Percentiles rank a stretch among this genome's conserved stretches.
phyloP scores from a whole-genome alignment of 2,113 vertebrate genomes.

The Rallus limicola region DNA sequence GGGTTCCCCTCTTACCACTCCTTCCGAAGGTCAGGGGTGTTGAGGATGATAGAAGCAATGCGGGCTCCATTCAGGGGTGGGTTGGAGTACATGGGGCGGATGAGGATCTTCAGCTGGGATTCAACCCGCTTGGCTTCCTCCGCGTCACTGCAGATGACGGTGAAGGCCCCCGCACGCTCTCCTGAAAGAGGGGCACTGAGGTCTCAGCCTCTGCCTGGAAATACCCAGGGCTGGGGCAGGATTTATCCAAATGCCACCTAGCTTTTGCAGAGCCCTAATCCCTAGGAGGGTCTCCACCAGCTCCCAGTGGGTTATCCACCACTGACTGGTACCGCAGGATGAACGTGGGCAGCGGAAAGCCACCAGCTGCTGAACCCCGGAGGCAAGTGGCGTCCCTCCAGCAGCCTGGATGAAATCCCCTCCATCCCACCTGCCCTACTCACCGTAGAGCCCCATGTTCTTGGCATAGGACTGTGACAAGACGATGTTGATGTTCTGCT shows the following conservation, averaged over 20 bases:
- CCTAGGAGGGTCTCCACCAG: neutral
- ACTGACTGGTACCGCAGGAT: neutral
- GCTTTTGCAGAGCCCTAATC: neutral
- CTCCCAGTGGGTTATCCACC: neutral
- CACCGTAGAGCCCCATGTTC: constrained; percentile 98
- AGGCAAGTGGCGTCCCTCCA: fast-evolving
- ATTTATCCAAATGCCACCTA: neutral
- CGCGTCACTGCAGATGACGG: constrained; percentile 85
- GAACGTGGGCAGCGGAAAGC: neutral
- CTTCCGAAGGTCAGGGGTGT: constrained; percentile 86
- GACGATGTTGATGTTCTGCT: constrained; percentile 90
- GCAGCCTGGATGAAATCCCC: neutral
- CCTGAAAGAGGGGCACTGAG: constrained; percentile 71
- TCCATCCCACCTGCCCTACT: constrained; percentile 31
- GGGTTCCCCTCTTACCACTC: constrained; percentile 82
- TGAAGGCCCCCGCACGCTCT: constrained; percentile 95
- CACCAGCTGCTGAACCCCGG: neutral
- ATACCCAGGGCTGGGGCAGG: neutral
- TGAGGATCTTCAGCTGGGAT: constrained; percentile 96
- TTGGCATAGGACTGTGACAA: constrained; percentile 96
- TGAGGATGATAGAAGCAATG: constrained; percentile 90
- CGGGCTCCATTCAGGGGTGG: constrained; percentile 94
- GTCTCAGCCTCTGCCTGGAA: neutral
- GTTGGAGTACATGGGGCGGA: constrained; percentile 98
- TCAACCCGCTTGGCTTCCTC: constrained; percentile 95